Percentiles rank a stretch among this genome's conserved stretches.
Conservation (phyloP, 2,113 vertebrate genomes). For the Macaca fascicularis region T2T-MFA8v1.1 NC_088392.1:23168001-23168500, state of each 20-base stretch:
- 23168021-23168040: not conserved
- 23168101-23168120: not conserved
- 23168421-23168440: not conserved
- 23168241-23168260: not conserved
- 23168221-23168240: not conserved
- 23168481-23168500: not conserved
- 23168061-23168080: too few species aligned
- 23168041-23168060: not conserved
- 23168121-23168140: not conserved
- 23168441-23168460: not conserved
- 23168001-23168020: not conserved
- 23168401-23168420: not conserved
- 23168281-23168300: not conserved
- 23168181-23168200: not conserved
- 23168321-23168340: not conserved
- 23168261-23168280: not conserved
- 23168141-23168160: not conserved
- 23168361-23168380: not conserved
- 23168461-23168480: not conserved
- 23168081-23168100: not conserved
- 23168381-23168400: not conserved
- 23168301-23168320: not conserved
- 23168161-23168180: not conserved
- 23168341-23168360: accelerated
- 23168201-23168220: not conserved